Evolutionary conservation across 1,140 invertebrate genomes (phyloP).

Genomic region (Macrobrachium nipponense): DNA sequence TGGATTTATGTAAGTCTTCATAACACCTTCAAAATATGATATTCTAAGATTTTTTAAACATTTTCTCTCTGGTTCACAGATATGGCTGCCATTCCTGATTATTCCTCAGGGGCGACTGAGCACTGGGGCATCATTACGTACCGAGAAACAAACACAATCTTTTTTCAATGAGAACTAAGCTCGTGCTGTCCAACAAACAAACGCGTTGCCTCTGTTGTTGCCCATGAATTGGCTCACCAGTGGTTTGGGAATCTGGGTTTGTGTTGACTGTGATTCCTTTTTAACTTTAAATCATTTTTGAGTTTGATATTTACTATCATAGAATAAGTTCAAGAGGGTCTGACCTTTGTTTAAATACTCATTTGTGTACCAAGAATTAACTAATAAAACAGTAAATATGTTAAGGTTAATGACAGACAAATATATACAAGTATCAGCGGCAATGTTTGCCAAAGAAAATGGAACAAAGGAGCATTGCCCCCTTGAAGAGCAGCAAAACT

Average conservation of each 20-base stretch:
- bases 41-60: no score
- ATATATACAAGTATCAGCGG: not conserved
- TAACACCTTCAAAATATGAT: no score
- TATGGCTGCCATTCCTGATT: conserved; percentile 90
- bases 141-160: conserved; percentile 80
- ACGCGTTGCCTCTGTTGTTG: conserved; percentile 78
- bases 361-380: no score
- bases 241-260: conserved; percentile 74
- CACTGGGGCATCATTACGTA: conserved; percentile 93
- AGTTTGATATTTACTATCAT: not conserved
- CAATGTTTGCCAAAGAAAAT: no score
- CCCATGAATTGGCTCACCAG: conserved; percentile 84
- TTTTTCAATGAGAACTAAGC: conserved; percentile 80
- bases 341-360: no score
- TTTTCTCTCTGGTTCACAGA: conserved; percentile 71
- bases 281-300: no score
- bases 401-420: no score
- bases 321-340: no score
- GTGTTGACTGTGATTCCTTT: conserved; percentile 57
- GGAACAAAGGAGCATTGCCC: no score
- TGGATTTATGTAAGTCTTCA: no score
- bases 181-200: conserved; percentile 77
- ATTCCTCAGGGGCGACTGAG: conserved; percentile 81
- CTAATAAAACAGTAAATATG: no score
- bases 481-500: no score